phyloP scores from a whole-genome alignment of 1,140 invertebrate genomes.

The Drosophila yakuba region DNA sequence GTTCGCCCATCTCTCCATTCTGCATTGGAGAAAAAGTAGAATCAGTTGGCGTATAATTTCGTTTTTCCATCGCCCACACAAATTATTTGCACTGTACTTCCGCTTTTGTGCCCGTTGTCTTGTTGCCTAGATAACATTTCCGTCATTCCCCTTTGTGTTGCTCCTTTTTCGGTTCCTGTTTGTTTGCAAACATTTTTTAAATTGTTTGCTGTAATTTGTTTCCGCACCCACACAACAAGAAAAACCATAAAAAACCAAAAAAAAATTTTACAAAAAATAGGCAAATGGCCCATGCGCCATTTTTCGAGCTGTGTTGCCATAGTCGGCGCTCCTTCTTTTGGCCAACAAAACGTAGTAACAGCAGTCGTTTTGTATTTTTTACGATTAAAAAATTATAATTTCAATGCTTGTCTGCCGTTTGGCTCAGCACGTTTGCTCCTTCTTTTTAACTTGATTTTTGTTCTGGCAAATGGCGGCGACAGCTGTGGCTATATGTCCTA shows the following conservation, averaged over 20 bases:
- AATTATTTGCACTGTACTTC: slow-evolving; percentile 28
- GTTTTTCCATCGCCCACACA: neutral
- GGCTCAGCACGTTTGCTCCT: slow-evolving; percentile 35
- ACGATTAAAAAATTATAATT: slow-evolving; percentile 80
- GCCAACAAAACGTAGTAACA: slow-evolving; percentile 12
- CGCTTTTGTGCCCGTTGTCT: slow-evolving; percentile 47
- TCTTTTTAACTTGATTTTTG: slow-evolving; percentile 15
- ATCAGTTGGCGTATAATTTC: slow-evolving; percentile 14
- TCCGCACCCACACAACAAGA: slow-evolving; percentile 61
- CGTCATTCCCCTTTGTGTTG: slow-evolving; percentile 52
- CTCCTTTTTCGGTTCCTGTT: slow-evolving; percentile 49
- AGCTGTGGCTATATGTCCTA: slow-evolving; percentile 11
- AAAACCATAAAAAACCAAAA: neutral
- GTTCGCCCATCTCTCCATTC: neutral
- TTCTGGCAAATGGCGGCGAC: slow-evolving; percentile 27
- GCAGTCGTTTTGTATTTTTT: slow-evolving; percentile 55
- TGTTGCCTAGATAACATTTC: slow-evolving; percentile 76
- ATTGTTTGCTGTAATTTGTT: slow-evolving; percentile 83
- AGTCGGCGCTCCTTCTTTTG: slow-evolving; percentile 11
- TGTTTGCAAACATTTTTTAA: slow-evolving; percentile 83
- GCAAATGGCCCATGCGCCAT: slow-evolving; percentile 73
- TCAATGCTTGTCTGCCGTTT: slow-evolving; percentile 56
- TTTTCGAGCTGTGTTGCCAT: slow-evolving; percentile 24
- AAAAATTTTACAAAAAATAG: slow-evolving; percentile 28
- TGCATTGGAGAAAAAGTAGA: neutral